A percentile compares a stretch with the other conserved stretches of the same genome.
Conservation (phyloP, 2,113 vertebrate genomes). For the Etia nguti region DNA sequence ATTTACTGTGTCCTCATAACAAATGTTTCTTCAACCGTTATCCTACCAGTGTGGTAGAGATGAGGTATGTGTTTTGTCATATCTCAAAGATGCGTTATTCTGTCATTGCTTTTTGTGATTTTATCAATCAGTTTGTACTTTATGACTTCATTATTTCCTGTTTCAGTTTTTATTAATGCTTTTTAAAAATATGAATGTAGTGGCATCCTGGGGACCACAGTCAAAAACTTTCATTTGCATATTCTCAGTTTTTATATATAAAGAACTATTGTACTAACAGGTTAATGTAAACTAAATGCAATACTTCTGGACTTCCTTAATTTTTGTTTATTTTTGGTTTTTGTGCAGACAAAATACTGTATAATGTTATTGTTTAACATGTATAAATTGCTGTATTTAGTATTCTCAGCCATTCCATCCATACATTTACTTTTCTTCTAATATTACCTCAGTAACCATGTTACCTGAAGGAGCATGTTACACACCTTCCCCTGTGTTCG, state of each 20-base stretch:
- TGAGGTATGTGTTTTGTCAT: neutral
- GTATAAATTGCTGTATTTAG: neutral
- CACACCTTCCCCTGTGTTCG: neutral
- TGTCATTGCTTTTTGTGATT: neutral
- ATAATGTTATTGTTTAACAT: neutral
- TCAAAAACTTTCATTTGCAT: neutral
- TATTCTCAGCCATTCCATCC: neutral
- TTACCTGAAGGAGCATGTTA: neutral
- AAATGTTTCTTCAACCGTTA: neutral
- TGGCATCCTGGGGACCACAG: neutral
- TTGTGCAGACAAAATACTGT: neutral
- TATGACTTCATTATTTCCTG: neutral
- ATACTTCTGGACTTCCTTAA: neutral
- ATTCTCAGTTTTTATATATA: neutral
- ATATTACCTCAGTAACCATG: neutral
- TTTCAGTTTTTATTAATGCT: neutral
- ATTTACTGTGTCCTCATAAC: neutral
- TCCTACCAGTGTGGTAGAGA: neutral
- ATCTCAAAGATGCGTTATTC: neutral
- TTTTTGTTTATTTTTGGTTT: neutral
- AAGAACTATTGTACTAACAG: neutral
- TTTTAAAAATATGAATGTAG: neutral
- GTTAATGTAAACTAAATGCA: neutral
- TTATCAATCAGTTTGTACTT: neutral
- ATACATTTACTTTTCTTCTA: neutral